Evolutionary conservation across 2,888 invertebrate species (phyloP).

Genomic region (Petrolisthes manimaculis): DNA sequence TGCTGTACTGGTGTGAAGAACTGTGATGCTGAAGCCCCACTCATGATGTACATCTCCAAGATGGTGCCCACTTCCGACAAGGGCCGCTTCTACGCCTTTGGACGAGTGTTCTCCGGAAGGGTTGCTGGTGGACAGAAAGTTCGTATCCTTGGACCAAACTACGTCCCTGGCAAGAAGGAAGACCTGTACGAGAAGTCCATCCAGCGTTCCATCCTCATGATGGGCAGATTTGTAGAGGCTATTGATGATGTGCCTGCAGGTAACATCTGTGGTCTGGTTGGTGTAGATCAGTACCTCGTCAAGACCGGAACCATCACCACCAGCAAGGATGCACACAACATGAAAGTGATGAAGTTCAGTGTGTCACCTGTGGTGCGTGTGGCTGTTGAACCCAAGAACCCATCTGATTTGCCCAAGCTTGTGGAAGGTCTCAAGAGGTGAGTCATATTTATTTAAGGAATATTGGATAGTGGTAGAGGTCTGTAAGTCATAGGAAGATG

Average conservation of each 20-base stretch:
- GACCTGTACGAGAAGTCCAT: constrained; percentile 99
- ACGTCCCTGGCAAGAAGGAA: constrained; percentile 96
- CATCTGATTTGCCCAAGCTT: constrained; percentile 98
- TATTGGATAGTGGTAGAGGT: neutral
- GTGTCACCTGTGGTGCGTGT: constrained; percentile 99
- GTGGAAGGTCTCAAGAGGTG: constrained; percentile 96
- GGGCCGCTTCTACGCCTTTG: constrained; percentile 99
- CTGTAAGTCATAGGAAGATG: neutral
- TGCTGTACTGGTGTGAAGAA: constrained; percentile 90
- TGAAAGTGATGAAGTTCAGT: constrained; percentile 99
- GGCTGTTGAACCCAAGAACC: constrained; percentile 99
- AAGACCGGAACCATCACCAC: constrained; percentile 99
- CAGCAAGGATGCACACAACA: constrained; percentile 99
- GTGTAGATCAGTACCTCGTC: constrained; percentile 99
- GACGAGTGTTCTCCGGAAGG: constrained; percentile 98
- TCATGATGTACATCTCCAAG: constrained; percentile 99
- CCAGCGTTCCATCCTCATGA: constrained; percentile 99
- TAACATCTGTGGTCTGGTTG: constrained; percentile 99
- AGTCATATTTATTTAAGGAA: constrained; percentile 6
- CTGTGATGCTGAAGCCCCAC: constrained; percentile 95
- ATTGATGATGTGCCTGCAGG: constrained; percentile 99
- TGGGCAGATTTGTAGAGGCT: constrained; percentile 99
- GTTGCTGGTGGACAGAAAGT: constrained; percentile 91
- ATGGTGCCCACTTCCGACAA: constrained; percentile 99
- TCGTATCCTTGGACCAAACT: constrained; percentile 99